Evolutionary conservation across 2,888 invertebrate genomes (phyloP), one percentile per base, ranked within the genome.

Genomic region (Sphaeridia pumilis): DNA sequence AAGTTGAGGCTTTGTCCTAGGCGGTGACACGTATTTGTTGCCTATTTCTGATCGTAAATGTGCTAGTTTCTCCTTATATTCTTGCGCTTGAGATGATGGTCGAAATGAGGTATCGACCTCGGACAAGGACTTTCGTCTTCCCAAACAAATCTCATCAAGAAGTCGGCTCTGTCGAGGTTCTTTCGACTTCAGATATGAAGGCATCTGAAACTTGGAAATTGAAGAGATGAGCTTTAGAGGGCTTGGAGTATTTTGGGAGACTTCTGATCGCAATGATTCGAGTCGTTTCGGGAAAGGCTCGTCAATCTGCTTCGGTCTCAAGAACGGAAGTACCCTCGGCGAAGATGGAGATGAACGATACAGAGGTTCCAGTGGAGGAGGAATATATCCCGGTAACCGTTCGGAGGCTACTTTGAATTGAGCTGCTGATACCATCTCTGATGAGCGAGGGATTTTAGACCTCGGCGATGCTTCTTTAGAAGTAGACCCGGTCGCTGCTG

Each of bases 211-310:
- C 22, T 51, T 45, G n/a, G 45, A 45, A 26, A 51, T 51, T 26
- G 45, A 45, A 14, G 17, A 44, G 10, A 51, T 51, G 26, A 51
- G 22, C 44, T 51, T 51, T 20, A 51, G 21, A 14, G 51, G 51
- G 27, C 51, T 51, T 12, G n/a, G 34, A 3, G 36, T 14, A 20
- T 20, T 38, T 38, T 7, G 17, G 12, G 20, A 7, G 20, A 17
- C 5, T 7, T 38, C 38, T 17, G 38, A 38, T 12, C 38, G 38
- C 17, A 17, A 20, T 17, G 17, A 14, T 38, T 38, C 38, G 5
- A 38, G 5, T 17, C 36, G 35, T 27, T 56, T 60, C 2, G 61
- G 61, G 41, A 56, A 61, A 1, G 61, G 61, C 26, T 61, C 61
- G 25, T 61, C 54, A 31, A 54, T 54, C 5, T 38, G 22, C 28